Conservation (phyloP, 1,140 invertebrate genomes). For the Zaprionus camerounensis region DNA sequence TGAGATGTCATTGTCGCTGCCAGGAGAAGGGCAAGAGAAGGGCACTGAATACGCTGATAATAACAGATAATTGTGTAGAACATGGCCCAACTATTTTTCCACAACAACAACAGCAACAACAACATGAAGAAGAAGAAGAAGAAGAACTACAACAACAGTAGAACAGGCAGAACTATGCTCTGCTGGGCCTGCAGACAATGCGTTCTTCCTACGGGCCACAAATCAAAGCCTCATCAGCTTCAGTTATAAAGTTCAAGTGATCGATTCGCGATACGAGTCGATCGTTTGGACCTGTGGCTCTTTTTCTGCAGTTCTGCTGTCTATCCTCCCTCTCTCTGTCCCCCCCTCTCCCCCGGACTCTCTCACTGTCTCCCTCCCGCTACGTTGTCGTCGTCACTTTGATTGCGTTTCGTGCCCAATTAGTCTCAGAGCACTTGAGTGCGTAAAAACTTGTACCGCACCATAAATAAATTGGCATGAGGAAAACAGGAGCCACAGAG, state of each 20-base stretch:
- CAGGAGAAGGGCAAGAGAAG: not conserved
- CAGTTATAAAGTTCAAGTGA: constrained; percentile 77
- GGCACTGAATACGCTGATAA: constrained; percentile 71
- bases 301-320: constrained; percentile 1
- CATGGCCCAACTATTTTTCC: constrained; percentile 80
- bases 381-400: constrained; percentile 78
- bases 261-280: constrained; percentile 55
- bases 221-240: constrained; percentile 76
- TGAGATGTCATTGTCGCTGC: constrained; percentile 74
- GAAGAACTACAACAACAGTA: not conserved
- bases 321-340: constrained; percentile 13
- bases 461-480: constrained; percentile 83
- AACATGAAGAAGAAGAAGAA: not conserved
- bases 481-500: constrained; percentile 72
- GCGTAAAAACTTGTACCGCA: constrained; percentile 84
- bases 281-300: constrained; percentile 21
- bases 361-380: constrained; percentile 28
- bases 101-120: constrained; percentile 14
- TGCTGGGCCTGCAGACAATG: constrained; percentile 25
- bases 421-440: constrained; percentile 83
- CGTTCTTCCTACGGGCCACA: constrained; percentile 53
- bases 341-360: constrained; percentile 5
- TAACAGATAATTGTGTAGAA: constrained; percentile 84
- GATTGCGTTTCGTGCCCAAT: constrained; percentile 83
- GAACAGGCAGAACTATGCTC: not conserved